A percentile compares a stretch with the other conserved stretches of the same genome.
Conservation (phyloP, 2,888 invertebrate species). For the Saturnia pavonia region DNA sequence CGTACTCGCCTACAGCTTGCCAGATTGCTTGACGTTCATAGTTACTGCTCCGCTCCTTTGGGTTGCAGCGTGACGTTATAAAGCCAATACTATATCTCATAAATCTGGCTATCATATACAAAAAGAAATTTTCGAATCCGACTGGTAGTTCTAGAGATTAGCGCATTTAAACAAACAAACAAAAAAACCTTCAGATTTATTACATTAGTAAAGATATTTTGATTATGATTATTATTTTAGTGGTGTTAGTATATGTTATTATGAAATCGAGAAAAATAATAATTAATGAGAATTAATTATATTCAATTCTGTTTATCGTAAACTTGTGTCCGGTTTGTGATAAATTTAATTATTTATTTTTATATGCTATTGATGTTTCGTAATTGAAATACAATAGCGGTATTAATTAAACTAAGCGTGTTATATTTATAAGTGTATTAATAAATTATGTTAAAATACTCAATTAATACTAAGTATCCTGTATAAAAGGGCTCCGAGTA, state of each 20-base stretch:
- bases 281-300: neutral
- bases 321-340: neutral
- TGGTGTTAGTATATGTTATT: neutral
- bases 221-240: neutral
- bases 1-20: too few relatives aligned
- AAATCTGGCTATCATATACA: too few relatives aligned
- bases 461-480: neutral
- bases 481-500: conserved; percentile 1
- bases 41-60: too few relatives aligned
- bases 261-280: neutral
- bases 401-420: neutral
- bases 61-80: too few relatives aligned
- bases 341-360: neutral
- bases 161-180: too few relatives aligned
- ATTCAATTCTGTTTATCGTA: neutral
- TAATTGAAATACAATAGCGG: neutral
- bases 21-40: too few relatives aligned
- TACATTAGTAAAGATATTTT: too few relatives aligned
- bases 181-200: too few relatives aligned
- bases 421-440: neutral
- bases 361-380: neutral
- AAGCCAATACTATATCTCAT: too few relatives aligned
- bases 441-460: conserved; percentile 6
- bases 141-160: too few relatives aligned
- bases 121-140: too few relatives aligned